phyloP scores from a whole-genome alignment of 2,888 invertebrate genomes.

The Tetheella fluctuosa region DNA sequence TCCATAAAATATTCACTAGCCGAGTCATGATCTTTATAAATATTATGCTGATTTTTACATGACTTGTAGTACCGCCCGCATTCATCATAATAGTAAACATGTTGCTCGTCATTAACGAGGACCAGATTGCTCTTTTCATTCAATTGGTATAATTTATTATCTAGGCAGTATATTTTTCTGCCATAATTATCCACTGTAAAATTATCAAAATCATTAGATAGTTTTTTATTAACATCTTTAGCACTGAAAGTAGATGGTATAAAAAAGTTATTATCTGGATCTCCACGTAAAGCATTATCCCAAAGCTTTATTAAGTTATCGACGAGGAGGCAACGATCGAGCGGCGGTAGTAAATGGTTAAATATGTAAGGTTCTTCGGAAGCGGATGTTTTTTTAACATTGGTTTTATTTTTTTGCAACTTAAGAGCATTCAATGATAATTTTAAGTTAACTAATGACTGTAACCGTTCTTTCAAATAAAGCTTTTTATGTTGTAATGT shows the following conservation, averaged over 20 bases:
- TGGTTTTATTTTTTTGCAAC: conserved; percentile 18
- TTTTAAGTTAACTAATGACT: conserved; percentile 44
- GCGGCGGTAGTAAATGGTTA: conserved; percentile 44
- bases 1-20: conserved; percentile 45
- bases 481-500: conserved; percentile 46
- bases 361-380: conserved; percentile 33
- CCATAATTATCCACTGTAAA: conserved; percentile 45
- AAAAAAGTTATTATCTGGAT: conserved; percentile 32
- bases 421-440: conserved; percentile 31
- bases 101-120: conserved; percentile 33
- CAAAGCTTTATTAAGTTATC: conserved; percentile 42
- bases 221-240: conserved; percentile 38
- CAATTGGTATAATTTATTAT: conserved; percentile 38
- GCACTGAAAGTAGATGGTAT: conserved; percentile 44
- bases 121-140: conserved; percentile 41
- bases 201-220: conserved; percentile 39
- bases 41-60: conserved; percentile 25
- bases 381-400: conserved; percentile 10
- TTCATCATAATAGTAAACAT: conserved; percentile 49
- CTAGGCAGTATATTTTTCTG: conserved; percentile 39
- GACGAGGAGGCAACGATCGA: conserved; percentile 42
- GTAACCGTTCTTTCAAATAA: conserved; percentile 47
- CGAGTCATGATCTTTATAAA: conserved; percentile 38
- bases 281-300: conserved; percentile 33
- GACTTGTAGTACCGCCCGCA: conserved; percentile 47